Evolutionary conservation across 2,888 invertebrate species (phyloP).

Genomic region (Rhopalosiphum nymphaeae): DNA sequence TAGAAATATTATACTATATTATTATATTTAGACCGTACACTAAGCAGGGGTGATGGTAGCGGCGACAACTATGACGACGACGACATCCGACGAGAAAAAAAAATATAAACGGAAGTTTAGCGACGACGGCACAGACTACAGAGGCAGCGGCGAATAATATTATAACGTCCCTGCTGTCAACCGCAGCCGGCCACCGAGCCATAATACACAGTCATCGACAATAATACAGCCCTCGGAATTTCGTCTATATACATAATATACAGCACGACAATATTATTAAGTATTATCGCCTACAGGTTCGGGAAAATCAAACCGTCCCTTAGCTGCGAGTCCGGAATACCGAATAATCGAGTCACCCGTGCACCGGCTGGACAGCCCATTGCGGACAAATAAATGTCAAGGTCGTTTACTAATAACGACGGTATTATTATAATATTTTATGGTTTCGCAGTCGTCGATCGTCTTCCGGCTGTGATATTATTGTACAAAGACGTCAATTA

Average conservation of each 20-base stretch:
- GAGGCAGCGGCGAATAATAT: neutral
- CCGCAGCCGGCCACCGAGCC: neutral
- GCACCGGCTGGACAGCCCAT: neutral
- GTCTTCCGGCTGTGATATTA: neutral
- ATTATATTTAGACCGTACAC: neutral
- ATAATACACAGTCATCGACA: neutral
- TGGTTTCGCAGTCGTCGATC: neutral
- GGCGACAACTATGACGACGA: neutral
- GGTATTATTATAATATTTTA: neutral
- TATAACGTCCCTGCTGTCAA: neutral
- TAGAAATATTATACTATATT: slow-evolving; percentile 1
- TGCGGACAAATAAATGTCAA: neutral
- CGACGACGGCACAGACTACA: neutral
- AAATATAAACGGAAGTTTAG: neutral
- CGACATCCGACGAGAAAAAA: neutral
- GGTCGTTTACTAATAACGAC: neutral
- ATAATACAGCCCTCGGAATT: neutral
- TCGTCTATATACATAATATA: neutral
- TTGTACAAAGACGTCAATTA: too few relatives aligned
- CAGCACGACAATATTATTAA: neutral
- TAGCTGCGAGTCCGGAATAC: neutral
- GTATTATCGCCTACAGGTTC: neutral
- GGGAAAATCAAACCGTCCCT: neutral
- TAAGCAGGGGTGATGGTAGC: neutral
- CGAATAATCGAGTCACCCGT: too few relatives aligned